Evolutionary conservation across 2,888 invertebrate genomes (phyloP).

Genomic region (Helicoverpa assulta): DNA sequence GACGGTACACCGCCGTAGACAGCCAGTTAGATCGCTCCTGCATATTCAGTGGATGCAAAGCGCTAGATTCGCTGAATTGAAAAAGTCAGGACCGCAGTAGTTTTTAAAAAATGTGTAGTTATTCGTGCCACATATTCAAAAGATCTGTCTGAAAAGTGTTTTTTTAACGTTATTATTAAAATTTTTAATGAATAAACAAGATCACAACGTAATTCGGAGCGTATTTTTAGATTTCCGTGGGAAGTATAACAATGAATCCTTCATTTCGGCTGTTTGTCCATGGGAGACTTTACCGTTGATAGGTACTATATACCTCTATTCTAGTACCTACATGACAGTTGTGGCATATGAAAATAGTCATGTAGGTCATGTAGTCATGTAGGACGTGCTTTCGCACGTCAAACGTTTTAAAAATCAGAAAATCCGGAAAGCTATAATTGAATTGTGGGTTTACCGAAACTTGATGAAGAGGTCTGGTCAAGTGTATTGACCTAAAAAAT

Average conservation of each 20-base stretch:
- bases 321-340: background rate
- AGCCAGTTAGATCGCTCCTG: slow-evolving; percentile 30
- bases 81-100: slow-evolving; percentile 26
- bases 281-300: no score
- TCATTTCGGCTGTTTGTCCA: no score
- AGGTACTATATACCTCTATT: no score
- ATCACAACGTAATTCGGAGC: background rate
- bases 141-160: background rate
- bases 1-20: slow-evolving; percentile 10
- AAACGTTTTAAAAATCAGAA: background rate
- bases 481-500: background rate
- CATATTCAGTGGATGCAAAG: slow-evolving; percentile 58
- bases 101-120: slow-evolving; percentile 25
- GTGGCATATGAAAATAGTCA: slow-evolving; percentile 25
- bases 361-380: no score
- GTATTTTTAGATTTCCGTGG: background rate
- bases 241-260: no score
- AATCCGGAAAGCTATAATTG: no score
- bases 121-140: slow-evolving; percentile 9
- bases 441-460: background rate
- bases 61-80: slow-evolving; percentile 36
- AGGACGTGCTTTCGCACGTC: no score
- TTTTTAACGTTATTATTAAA: background rate
- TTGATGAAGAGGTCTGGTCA: background rate
- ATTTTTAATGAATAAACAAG: background rate